Base-by-base conservation (phyloP, 2,797 vertebrate genomes). In the Lepus townsendii region DNA sequence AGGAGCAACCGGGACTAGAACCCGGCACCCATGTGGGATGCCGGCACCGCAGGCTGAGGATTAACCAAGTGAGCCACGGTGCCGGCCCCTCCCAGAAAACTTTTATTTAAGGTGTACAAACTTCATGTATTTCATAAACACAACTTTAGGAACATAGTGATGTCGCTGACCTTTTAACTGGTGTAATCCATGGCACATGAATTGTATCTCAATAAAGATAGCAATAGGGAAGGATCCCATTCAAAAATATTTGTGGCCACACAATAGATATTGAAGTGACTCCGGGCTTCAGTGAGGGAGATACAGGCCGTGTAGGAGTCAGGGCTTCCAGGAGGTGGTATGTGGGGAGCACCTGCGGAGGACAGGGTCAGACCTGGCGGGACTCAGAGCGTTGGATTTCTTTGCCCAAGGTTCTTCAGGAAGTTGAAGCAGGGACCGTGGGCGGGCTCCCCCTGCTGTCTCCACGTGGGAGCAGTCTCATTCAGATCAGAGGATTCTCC, bases 161-260 rank as follows among this genome's bases (percentile, higher is more conserved):
- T 47, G 42, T 47, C 42, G 42, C 42, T 47, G 42, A 47, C 42
- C 42, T 47, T 47, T 47, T 62, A 62, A 78, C 62, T 38, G 20
- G 57, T 27, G 26, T 63, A 19, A 69, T 93, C 92, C 78, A 57
- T 80, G 76, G 19, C 11, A 71, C 84, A 63, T 84, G 57, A 93
- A 90, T 88, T 88, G 63, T 82, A 90, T 50, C 32, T 90, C 76
- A 93, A 47, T 68, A 50, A 79, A 90, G 66, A 87, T 76, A 63
- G 9, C 26, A 71, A 89, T 10, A 30, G 60, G 66, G 73, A 76
- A 89, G 83, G 85, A 60, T 54, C 60, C 22, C 77, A 76, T 79
- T 88, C 63, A 82, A 22, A 60, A 78, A 68, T 85, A 47, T 71
- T 62, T 82, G 42, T 71, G 26, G 69, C 66, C 26, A 32, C 5